Conservation (phyloP, 2,113 vertebrate genomes). For the Burhinus bistriatus region DNA sequence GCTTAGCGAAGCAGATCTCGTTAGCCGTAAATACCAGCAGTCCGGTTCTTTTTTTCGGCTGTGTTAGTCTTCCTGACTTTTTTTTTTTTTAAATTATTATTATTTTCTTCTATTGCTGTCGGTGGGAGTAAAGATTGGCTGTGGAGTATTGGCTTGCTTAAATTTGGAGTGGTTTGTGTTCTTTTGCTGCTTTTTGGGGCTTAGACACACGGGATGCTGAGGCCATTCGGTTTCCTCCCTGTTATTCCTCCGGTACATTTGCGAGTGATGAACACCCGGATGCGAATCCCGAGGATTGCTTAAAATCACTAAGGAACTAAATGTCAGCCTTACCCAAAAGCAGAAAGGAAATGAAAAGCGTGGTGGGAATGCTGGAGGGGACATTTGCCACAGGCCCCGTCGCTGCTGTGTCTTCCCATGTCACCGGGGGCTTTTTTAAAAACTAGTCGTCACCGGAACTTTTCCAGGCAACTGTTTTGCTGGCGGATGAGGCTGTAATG, state of each 20-base stretch:
- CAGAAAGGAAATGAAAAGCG: neutral
- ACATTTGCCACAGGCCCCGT: neutral
- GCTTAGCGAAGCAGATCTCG: neutral
- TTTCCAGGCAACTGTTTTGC: neutral
- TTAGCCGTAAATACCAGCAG: neutral
- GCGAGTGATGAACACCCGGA: neutral
- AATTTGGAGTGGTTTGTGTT: neutral
- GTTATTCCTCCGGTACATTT: neutral
- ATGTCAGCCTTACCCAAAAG: neutral
- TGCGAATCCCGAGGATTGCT: neutral
- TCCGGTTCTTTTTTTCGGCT: neutral
- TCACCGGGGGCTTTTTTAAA: neutral
- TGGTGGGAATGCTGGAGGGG: rapidly evolving
- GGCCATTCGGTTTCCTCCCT: neutral
- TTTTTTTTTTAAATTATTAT: too few relatives aligned
- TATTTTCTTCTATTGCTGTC: neutral
- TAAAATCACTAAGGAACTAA: neutral
- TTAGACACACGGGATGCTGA: neutral
- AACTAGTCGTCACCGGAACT: rapidly evolving
- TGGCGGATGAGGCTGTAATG: neutral
- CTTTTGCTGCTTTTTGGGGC: neutral
- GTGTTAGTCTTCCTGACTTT: neutral
- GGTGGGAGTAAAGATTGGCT: neutral
- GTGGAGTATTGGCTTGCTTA: neutral
- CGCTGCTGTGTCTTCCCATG: neutral